phyloP scores from a whole-genome alignment of 35 echinoderm and acorn worm species.

The Strongylocentrotus purpuratus region DNA sequence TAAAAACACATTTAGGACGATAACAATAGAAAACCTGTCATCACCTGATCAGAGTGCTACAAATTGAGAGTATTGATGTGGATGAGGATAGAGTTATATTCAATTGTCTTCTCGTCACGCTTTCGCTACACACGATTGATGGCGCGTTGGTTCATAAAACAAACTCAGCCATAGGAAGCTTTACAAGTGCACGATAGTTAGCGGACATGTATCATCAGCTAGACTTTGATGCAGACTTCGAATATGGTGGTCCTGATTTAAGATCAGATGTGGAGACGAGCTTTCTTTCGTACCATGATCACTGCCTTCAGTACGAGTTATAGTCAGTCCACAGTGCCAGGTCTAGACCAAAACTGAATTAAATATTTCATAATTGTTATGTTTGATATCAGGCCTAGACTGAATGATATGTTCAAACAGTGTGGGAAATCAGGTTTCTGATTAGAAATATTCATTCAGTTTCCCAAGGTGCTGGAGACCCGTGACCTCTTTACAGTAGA shows the following conservation, averaged over 20 bases:
- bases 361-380: too few species aligned
- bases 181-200: background rate
- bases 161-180: background rate
- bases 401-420: too few species aligned
- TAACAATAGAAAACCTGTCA: slow-evolving; percentile 3
- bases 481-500: too few species aligned
- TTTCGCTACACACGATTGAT: background rate
- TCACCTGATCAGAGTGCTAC: background rate
- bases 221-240: background rate
- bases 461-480: too few species aligned
- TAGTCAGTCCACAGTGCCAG: background rate
- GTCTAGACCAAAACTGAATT: background rate
- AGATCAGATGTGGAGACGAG: background rate
- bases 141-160: background rate
- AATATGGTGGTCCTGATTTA: background rate
- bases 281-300: background rate
- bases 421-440: too few species aligned
- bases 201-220: background rate
- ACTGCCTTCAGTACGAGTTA: too few species aligned
- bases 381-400: too few species aligned
- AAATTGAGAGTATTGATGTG: slow-evolving; percentile 4
- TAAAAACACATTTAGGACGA: background rate
- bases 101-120: background rate
- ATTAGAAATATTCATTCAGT: too few species aligned
- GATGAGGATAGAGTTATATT: background rate